A percentile compares a stretch with the other conserved stretches of the same genome.
Evolutionary conservation across 1,140 invertebrate genomes (phyloP).

Genomic region (Rhynchophorus ferrugineus): DNA sequence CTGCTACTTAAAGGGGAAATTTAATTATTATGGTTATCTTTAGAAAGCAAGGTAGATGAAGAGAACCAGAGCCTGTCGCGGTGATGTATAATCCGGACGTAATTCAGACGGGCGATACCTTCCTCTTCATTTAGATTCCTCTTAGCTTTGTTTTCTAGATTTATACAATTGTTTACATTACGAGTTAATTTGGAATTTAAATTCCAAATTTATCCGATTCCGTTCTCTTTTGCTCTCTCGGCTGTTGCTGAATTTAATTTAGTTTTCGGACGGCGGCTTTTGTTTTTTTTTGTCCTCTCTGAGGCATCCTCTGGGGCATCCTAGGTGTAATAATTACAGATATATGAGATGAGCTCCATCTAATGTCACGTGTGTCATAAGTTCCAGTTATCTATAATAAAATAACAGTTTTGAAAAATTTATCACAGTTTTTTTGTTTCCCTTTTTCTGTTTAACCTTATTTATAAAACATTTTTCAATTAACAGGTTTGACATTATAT

Average conservation of each 20-base stretch:
- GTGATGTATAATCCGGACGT: slow-evolving; percentile 38
- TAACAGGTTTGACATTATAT: no score
- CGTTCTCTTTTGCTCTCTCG: slow-evolving; percentile 1
- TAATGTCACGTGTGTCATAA: no score
- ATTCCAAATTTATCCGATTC: slow-evolving; percentile 40
- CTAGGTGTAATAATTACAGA: no score
- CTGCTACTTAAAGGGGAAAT: slow-evolving; percentile 30
- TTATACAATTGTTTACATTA: slow-evolving; percentile 42
- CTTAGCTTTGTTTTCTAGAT: slow-evolving; percentile 40
- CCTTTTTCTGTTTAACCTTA: no score
- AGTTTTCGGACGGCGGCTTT: slow-evolving; percentile 3
- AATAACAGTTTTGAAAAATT: no score
- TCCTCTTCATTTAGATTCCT: slow-evolving; percentile 36
- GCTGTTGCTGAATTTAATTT: slow-evolving; percentile 9
- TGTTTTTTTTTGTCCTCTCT: no score
- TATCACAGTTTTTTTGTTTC: no score
- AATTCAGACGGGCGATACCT: slow-evolving; percentile 35
- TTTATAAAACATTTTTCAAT: no score
- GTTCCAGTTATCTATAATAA: no score
- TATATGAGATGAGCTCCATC: no score
- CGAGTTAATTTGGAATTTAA: slow-evolving; percentile 42
- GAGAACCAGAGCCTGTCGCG: slow-evolving; percentile 23
- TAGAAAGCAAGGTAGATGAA: slow-evolving; percentile 39
- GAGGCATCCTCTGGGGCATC: no score
- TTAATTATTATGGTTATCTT: slow-evolving; percentile 42